A percentile compares a stretch with the other conserved stretches of the same genome.
Conservation (phyloP, 2,888 invertebrate species). For the Drosophila peninsularis region DNA sequence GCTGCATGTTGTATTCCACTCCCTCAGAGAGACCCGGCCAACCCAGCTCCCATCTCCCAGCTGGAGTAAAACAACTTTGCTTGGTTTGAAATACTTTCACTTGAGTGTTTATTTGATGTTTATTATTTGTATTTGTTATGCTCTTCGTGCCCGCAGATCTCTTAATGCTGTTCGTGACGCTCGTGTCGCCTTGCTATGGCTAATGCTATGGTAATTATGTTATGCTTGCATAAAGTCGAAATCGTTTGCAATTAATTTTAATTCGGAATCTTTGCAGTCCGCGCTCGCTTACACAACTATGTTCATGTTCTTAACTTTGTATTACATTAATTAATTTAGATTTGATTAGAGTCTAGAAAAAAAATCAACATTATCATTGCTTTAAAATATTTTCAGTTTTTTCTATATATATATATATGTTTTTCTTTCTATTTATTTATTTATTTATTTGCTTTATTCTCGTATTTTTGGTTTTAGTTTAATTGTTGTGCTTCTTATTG, state of each 20-base stretch:
- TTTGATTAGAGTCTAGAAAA: conserved; percentile 65
- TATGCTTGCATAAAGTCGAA: conserved; percentile 66
- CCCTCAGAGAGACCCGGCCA: no score
- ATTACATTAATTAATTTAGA: conserved; percentile 36
- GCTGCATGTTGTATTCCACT: neutral
- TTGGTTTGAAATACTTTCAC: conserved; percentile 72
- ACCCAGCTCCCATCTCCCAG: no score
- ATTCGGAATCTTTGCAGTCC: conserved; percentile 35
- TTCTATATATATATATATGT: conserved; percentile 2
- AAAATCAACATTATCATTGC: conserved; percentile 59
- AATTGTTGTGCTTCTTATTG: conserved; percentile 35
- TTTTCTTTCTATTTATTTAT: conserved; percentile 7
- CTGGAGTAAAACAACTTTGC: neutral
- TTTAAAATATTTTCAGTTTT: conserved; percentile 66
- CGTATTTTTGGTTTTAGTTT: neutral
- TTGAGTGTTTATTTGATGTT: conserved; percentile 67
- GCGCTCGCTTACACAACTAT: conserved; percentile 42
- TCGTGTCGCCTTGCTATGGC: conserved; percentile 37
- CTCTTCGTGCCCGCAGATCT: conserved; percentile 26
- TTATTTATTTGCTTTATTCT: conserved; percentile 19
- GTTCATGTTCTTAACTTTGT: conserved; percentile 27
- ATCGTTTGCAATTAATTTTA: conserved; percentile 57
- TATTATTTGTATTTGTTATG: conserved; percentile 23
- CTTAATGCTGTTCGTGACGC: conserved; percentile 5
- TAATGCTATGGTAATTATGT: conserved; percentile 55